These are phyloP conservation scores for Parauchenoglanis punctatus DNA, from an alignment of 2,797 vertebrate genomes.

Conservation along the genomic window DNA sequence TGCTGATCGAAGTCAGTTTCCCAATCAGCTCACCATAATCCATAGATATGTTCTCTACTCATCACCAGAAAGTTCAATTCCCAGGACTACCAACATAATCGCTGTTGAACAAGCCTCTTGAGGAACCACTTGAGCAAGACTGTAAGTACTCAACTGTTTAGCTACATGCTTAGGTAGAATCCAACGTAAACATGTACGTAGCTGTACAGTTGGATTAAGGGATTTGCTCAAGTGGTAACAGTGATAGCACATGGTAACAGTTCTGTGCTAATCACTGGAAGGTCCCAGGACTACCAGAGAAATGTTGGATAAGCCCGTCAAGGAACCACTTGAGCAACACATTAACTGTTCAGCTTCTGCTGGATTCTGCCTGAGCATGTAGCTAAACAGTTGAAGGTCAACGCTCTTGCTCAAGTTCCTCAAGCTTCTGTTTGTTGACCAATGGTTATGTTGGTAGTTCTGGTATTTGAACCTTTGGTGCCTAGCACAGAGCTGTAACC, in stretches of 20 bases:
- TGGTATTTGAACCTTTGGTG: neutral
- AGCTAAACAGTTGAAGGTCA: neutral
- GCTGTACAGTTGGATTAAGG: neutral
- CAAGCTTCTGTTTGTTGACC: neutral
- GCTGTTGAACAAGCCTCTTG: neutral
- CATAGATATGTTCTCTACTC: neutral
- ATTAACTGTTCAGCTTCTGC: neutral
- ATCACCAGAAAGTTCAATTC: neutral
- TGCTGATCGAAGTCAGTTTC: neutral
- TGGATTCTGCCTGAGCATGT: neutral
- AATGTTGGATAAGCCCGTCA: neutral
- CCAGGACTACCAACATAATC: neutral
- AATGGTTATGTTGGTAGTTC: neutral
- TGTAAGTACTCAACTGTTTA: neutral
- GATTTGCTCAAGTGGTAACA: neutral
- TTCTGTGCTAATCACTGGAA: no score
- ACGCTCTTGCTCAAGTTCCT: neutral
- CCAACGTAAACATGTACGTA: neutral
- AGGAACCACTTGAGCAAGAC: constrained; percentile 13
- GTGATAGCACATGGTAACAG: neutral
- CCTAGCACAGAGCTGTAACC: neutral
- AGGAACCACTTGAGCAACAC: neutral
- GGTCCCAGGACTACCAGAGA: neutral
- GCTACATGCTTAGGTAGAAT: neutral
- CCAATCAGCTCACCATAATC: neutral